phyloP scores from a whole-genome alignment of 1,140 invertebrate genomes.

The Babylonia areolata region DNA sequence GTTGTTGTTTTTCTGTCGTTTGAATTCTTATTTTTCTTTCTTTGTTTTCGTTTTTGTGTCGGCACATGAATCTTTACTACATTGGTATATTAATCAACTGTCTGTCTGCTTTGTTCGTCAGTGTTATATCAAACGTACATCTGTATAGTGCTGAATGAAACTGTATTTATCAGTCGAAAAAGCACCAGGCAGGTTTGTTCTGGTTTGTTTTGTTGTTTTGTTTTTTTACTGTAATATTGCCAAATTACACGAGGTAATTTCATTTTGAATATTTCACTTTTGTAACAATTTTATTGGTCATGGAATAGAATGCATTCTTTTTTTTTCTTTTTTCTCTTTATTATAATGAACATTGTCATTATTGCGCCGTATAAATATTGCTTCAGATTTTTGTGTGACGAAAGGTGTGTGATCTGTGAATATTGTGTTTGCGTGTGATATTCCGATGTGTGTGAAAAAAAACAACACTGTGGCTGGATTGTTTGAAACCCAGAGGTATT shows the following conservation, averaged over 20 bases:
- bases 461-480: not conserved
- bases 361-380: too few relatives aligned
- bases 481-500: too few relatives aligned
- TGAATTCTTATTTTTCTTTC: not conserved
- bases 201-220: not conserved
- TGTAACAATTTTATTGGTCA: not conserved
- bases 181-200: not conserved
- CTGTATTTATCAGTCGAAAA: not conserved
- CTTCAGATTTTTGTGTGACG: not conserved
- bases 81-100: not conserved
- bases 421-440: too few relatives aligned
- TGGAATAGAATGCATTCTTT: not conserved
- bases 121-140: not conserved
- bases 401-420: not conserved
- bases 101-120: not conserved
- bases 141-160: not conserved
- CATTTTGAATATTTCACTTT: not conserved
- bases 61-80: not conserved
- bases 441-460: too few relatives aligned
- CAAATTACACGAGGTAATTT: too few relatives aligned
- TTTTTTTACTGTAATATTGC: too few relatives aligned
- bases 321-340: not conserved
- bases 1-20: not conserved
- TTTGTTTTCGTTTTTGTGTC: not conserved
- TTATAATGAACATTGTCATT: not conserved